A percentile compares a stretch with the other conserved stretches of the same genome.
These are phyloP conservation scores for Tineola bisselliella DNA, from an alignment of 2,888 invertebrate genomes.

Conservation along the genomic window DNA sequence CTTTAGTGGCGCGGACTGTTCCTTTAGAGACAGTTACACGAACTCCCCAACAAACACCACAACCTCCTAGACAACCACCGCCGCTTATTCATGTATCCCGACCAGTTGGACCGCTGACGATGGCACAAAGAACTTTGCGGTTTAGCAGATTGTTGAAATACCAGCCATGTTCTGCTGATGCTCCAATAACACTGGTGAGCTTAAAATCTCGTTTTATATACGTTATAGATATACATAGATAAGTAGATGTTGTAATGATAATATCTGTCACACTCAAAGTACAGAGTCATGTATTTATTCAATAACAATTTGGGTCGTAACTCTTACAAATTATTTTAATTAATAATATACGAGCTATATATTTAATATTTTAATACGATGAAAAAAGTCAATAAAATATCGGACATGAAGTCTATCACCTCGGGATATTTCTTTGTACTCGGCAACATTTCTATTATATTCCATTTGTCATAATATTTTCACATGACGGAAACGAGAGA, in stretches of 20 bases:
- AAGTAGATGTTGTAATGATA: background rate
- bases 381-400: background rate
- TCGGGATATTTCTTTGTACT: background rate
- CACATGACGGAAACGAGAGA: background rate
- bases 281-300: background rate
- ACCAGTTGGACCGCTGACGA: slow-evolving; percentile 69
- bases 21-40: slow-evolving; percentile 76
- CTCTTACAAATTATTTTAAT: background rate
- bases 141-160: slow-evolving; percentile 74
- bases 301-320: background rate
- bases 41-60: slow-evolving; percentile 42
- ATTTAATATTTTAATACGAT: background rate
- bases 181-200: slow-evolving; percentile 54
- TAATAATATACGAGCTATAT: background rate
- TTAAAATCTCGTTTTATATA: background rate
- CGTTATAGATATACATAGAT: background rate
- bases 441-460: background rate
- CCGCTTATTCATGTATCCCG: slow-evolving; percentile 51
- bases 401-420: background rate
- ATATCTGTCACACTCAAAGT: background rate
- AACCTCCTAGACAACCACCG: slow-evolving; percentile 46
- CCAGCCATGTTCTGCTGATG: slow-evolving; percentile 67
- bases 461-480: background rate
- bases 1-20: slow-evolving; percentile 75
- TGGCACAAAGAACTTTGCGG: slow-evolving; percentile 74